Evolutionary conservation across 2,888 invertebrate genomes (phyloP).

Genomic region (Pristionchus maxplancki): DNA sequence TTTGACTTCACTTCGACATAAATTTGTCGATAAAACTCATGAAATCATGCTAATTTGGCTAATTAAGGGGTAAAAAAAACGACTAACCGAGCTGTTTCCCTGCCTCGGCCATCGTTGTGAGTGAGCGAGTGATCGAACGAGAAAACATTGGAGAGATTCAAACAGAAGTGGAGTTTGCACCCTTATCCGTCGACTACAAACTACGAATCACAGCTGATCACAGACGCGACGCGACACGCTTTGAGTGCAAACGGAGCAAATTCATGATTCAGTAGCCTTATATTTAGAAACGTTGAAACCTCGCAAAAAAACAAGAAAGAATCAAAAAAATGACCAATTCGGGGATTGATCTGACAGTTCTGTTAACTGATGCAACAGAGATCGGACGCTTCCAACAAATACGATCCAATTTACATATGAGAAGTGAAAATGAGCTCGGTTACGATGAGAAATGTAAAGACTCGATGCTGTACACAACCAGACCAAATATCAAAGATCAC

Average conservation of each 20-base stretch:
- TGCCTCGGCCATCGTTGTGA: constrained; percentile 48
- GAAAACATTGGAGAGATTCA: not conserved
- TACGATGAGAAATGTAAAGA: too few species aligned
- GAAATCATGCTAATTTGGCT: not conserved
- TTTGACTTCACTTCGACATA: too few species aligned
- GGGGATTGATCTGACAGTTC: too few species aligned
- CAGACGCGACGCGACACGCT: not conserved
- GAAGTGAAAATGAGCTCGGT: too few species aligned
- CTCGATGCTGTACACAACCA: too few species aligned
- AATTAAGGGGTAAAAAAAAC: not conserved
- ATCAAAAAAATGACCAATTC: not conserved
- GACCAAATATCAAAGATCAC: not conserved
- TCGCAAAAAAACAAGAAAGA: not conserved
- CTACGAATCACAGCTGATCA: not conserved
- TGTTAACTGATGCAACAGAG: too few species aligned
- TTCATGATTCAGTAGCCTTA: not conserved
- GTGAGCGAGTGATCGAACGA: constrained; percentile 38
- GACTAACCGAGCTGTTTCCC: constrained; percentile 51
- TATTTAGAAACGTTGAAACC: not conserved
- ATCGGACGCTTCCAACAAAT: too few species aligned
- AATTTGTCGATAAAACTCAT: too few species aligned
- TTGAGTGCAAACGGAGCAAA: not conserved
- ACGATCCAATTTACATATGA: too few species aligned
- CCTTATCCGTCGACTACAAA: not conserved
- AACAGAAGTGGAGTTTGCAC: not conserved